These are phyloP conservation scores for Drosophila subpulchrella DNA, from an alignment of 1,140 invertebrate species.

Conservation along the genomic window DNA sequence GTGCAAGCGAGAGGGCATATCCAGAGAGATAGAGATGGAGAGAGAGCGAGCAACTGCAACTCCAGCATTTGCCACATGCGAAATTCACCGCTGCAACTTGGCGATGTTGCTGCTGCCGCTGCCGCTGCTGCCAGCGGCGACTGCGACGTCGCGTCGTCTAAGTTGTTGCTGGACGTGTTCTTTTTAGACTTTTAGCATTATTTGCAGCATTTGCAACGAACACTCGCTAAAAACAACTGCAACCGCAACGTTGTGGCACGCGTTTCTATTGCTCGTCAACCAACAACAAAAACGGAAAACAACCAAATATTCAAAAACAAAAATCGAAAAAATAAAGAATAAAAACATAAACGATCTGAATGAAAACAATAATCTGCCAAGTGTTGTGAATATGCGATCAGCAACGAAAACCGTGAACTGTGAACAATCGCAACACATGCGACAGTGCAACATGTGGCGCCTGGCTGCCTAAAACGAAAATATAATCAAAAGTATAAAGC, in stretches of 20 bases:
- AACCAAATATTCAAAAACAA: conserved; percentile 33
- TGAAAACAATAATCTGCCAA: conserved; percentile 27
- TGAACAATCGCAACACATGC: conserved; percentile 47
- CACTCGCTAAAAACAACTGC: conserved; percentile 84
- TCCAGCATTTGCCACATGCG: conserved; percentile 79
- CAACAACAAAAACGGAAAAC: conserved; percentile 38
- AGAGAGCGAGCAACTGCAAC: conserved; percentile 53
- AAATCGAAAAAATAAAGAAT: conserved; percentile 10
- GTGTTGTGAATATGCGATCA: conserved; percentile 48
- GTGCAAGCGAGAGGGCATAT: conserved; percentile 35
- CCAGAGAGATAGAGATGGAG: conserved; percentile 12
- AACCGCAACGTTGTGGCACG: conserved; percentile 84
- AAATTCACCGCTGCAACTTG: conserved; percentile 40
- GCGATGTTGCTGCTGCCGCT: conserved; percentile 46
- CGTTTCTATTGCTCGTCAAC: conserved; percentile 75
- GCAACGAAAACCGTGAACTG: conserved; percentile 43
- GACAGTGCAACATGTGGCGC: conserved; percentile 72
- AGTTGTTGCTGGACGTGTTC: conserved; percentile 79
- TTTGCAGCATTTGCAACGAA: conserved; percentile 84
- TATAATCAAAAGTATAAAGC: conserved; percentile 16
- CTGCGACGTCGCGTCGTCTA: conserved; percentile 56
- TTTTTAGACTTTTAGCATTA: conserved; percentile 84
- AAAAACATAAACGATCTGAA: conserved; percentile 21
- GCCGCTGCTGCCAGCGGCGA: conserved; percentile 36
- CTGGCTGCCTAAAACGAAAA: conserved; percentile 41